These are phyloP conservation scores for Pangasius djambal DNA, from an alignment of 2,797 vertebrate species.

Conservation along the genomic window DNA sequence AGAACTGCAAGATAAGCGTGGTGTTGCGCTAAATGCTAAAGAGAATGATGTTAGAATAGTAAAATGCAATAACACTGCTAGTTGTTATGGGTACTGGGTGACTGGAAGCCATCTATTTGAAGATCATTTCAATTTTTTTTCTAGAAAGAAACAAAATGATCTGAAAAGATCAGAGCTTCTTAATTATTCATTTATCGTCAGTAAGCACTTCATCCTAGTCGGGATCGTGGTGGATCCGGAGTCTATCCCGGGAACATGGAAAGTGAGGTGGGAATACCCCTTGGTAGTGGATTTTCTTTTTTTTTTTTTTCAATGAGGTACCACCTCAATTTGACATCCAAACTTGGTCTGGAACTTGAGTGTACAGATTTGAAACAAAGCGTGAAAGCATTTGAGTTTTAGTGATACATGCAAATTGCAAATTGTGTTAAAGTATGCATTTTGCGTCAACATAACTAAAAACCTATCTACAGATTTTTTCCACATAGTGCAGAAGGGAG, in stretches of 20 bases:
- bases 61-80: not conserved
- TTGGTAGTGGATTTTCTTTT: no score
- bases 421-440: not conserved
- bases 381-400: not conserved
- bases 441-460: not conserved
- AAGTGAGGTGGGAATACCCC: no score
- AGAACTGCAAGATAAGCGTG: no score
- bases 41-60: not conserved
- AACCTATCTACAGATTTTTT: not conserved
- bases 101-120: not conserved
- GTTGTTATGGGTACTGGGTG: not conserved
- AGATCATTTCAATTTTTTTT: not conserved
- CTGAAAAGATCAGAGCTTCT: not conserved
- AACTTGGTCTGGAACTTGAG: not conserved
- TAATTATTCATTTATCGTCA: not conserved
- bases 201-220: not conserved
- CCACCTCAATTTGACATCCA: not conserved
- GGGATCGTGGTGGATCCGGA: no score
- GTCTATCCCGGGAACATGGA: no score
- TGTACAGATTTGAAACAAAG: not conserved
- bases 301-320: no score
- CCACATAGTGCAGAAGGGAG: not conserved
- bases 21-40: not conserved
- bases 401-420: not conserved
- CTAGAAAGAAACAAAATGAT: not conserved